Base-by-base conservation (phyloP, 2,797 vertebrate species). In the Rhinophrynus dorsalis region DNA sequence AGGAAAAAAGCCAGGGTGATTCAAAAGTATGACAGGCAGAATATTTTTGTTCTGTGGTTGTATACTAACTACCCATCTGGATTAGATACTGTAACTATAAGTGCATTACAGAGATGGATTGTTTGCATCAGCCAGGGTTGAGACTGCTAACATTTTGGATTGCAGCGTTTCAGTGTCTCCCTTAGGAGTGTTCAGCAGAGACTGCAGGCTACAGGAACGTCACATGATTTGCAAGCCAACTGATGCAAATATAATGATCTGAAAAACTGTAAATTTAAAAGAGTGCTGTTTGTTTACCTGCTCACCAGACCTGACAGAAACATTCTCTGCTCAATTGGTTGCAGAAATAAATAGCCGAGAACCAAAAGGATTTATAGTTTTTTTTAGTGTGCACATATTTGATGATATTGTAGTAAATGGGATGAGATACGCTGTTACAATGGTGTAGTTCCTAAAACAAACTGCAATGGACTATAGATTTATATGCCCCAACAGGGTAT, bases 61-160 rank as follows among this genome's bases (percentile, higher is more conserved):
- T 38, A 33, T 20, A 10, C 52, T 65, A 72, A 65, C 65, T 64
- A 50, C 55, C 44, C 26, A 50, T 50, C 29, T 30, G 69, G 61
- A 65, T 72, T 65, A 59, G 52, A n/a, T n/a, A n/a, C n/a, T n/a
- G 4, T 26, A 65, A 72, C 30, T 57, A 20, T 56, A 65, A 56
- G 55, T 20, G 61, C 54, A 58, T 52, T 65, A 18, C 44, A 63
- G 48, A 65, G 45, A 64, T 21, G 20, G 54, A 72, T 58, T 57
- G 42, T 72, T 52, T 72, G 69, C 61, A 72, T 72, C 65, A 65
- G 69, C 61, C 11, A 58, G 33, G 45, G n/a, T 51, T 58, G 61
- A 65, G 60, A 50, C 40, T 64, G 30, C 59, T 57, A 57, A 71
- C 38, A 51, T 51, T 51, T 54, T 33, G 33, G 33, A 40, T 15